A percentile compares a stretch with the other conserved stretches of the same genome.
phyloP scores from a whole-genome alignment of 2,797 vertebrate species.

The Ataeniobius toweri region DNA sequence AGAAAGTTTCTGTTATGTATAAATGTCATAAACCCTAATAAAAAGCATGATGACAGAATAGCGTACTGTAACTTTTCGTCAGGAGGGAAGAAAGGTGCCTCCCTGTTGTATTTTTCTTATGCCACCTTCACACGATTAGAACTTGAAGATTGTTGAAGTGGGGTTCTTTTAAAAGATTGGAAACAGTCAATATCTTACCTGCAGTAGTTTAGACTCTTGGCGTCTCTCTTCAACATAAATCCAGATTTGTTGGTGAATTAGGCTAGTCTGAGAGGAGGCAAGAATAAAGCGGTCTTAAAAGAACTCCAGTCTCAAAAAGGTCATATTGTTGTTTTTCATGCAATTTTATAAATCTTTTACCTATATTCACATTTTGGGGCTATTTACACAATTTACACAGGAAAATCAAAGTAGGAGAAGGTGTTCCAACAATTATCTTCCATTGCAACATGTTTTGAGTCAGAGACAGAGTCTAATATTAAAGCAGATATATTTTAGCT shows the following conservation, averaged over 20 bases:
- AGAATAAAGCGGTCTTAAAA: not conserved
- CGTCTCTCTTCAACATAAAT: not conserved
- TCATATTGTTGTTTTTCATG: not conserved
- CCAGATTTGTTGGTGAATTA: not conserved
- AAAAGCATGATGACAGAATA: not conserved
- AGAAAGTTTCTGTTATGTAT: not conserved
- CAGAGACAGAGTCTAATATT: not conserved
- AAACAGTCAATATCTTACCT: not conserved
- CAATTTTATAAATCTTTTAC: not conserved
- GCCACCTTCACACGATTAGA: not conserved
- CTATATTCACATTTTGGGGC: not conserved
- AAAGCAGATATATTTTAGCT: not conserved
- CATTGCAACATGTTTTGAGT: not conserved
- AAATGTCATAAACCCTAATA: not conserved
- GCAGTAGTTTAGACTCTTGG: not conserved
- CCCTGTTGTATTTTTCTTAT: no score
- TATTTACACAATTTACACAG: not conserved
- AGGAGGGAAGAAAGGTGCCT: no score
- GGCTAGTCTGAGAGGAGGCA: not conserved
- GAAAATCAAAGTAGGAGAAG: not conserved
- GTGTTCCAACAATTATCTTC: not conserved
- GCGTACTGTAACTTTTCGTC: no score
- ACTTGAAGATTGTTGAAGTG: not conserved
- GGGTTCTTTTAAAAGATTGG: not conserved
- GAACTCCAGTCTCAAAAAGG: not conserved